Base-by-base conservation (phyloP, 1,140 invertebrate genomes). In the Helicoverpa zea region DNA sequence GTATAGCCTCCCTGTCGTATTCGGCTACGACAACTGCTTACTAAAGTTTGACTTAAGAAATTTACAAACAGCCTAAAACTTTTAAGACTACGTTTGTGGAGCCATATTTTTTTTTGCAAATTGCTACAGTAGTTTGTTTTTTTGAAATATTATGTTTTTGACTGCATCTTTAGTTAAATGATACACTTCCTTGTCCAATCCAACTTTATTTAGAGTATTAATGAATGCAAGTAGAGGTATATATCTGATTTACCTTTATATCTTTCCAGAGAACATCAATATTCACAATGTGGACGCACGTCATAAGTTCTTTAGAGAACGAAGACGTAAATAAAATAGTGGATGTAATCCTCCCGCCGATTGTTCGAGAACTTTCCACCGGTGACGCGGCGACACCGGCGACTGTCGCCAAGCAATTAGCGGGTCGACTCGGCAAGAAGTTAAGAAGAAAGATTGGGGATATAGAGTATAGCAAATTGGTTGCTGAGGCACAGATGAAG, bases 401-500 rank as follows among this genome's bases (percentile, higher is more conserved):
- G 9, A 86, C 85, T 0, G 18, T 82, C 2, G 89, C 86, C 18
- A 90, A 88, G 51, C 92, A 91, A 63, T 82, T 93, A 2, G 93
- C 92, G 0, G 83, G 85, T 0, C 82, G 91, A 56, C 66, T 94
- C 0, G 93, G 91, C 1, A 93, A 93, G 83, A 94, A 94, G 58
- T 74, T 94, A 63, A 84, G 93, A 35, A 80, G 89, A 49, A 94
- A 93, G 75, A 89, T 94, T 0, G 93, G 93, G 0, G 93, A 94
- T 11, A 90, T 94, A 3, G 91, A 94, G 43, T 94, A 92, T 29
- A 81, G 89, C 29, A 94, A 93, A 82, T 77, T 94, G 63, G 87
- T 88, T 0, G 92, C 93, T 13, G 91, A 95, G 51, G 93, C 96
- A 2, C 96, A 97, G 88, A 95, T 96, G 43, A 95, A 92, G 73